These are phyloP conservation scores for Gambelia wislizenii DNA, from an alignment of 2,797 vertebrate species.

Conservation along the genomic window DNA sequence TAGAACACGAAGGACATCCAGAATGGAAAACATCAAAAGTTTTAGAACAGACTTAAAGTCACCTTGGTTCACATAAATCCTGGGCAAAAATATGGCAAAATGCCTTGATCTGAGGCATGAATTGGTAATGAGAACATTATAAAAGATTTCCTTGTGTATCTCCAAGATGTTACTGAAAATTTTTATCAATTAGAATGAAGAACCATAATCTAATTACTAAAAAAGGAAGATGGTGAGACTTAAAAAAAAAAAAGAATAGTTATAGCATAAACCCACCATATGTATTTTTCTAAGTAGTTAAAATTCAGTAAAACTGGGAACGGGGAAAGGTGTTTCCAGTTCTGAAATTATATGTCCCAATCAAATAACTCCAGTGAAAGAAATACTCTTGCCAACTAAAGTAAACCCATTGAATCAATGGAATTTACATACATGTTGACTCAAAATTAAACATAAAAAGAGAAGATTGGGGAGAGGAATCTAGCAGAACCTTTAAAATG, in stretches of 20 bases:
- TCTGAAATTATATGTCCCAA: neutral
- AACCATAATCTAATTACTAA: constrained; percentile 38
- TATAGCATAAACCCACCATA: neutral
- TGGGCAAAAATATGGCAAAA: constrained; percentile 46
- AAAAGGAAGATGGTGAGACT: neutral
- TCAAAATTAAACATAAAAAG: too few relatives aligned
- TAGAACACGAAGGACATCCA: constrained; percentile 28
- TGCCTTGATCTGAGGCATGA: constrained; percentile 33
- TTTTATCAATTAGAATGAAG: constrained; percentile 45
- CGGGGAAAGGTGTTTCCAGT: neutral
- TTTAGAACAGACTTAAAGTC: constrained; percentile 45
- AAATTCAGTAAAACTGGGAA: neutral
- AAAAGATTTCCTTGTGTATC: constrained; percentile 40
- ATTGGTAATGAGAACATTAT: constrained; percentile 49
- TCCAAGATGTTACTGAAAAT: constrained; percentile 38
- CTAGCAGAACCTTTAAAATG: too few relatives aligned
- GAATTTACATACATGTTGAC: too few relatives aligned
- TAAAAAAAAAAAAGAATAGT: neutral
- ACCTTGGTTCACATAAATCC: constrained; percentile 49
- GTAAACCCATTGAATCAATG: too few relatives aligned
- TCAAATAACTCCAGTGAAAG: neutral
- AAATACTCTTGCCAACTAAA: too few relatives aligned
- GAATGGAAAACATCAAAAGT: constrained; percentile 51
- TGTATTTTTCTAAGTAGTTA: neutral
- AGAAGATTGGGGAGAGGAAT: too few relatives aligned